Conservation (phyloP, 2,888 invertebrate genomes). For the Dolichopus griseipennis region DNA sequence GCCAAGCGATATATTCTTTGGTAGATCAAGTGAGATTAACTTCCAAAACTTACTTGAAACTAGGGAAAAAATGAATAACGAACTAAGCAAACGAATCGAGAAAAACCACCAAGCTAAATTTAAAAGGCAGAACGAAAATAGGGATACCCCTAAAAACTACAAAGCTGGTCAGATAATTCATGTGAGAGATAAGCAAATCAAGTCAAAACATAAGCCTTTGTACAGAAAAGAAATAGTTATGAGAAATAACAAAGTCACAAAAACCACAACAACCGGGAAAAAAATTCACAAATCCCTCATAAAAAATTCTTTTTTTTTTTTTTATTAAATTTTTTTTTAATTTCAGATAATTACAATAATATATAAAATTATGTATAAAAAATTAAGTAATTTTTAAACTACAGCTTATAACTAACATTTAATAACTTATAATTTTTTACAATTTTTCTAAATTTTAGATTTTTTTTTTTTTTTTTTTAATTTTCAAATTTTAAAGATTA, state of each 20-base stretch:
- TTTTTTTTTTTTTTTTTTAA: too few relatives aligned
- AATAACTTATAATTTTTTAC: too few relatives aligned
- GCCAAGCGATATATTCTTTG: conserved; percentile 21
- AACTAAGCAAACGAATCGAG: too few relatives aligned
- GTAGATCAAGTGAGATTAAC: conserved; percentile 21
- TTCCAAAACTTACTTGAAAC: conserved; percentile 21
- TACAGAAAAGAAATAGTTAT: conserved; percentile 19
- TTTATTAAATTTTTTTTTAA: neutral
- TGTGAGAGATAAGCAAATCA: conserved; percentile 18
- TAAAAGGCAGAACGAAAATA: conserved; percentile 17
- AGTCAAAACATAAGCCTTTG: conserved; percentile 7
- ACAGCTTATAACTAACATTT: neutral
- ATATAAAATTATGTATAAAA: too few relatives aligned
- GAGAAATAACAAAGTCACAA: too few relatives aligned
- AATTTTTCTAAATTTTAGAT: too few relatives aligned
- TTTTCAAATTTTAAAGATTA: too few relatives aligned
- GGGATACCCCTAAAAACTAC: conserved; percentile 15
- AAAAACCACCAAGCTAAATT: conserved; percentile 20
- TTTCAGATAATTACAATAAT: too few relatives aligned
- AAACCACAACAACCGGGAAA: conserved; percentile 16
- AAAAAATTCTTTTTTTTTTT: neutral
- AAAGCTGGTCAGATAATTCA: conserved; percentile 16
- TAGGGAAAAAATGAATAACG: conserved; percentile 20
- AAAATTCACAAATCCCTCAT: conserved; percentile 20
- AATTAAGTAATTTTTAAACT: too few relatives aligned